Evolutionary conservation across 2,113 vertebrate genomes (phyloP).

Genomic region (Perca fluviatilis): DNA sequence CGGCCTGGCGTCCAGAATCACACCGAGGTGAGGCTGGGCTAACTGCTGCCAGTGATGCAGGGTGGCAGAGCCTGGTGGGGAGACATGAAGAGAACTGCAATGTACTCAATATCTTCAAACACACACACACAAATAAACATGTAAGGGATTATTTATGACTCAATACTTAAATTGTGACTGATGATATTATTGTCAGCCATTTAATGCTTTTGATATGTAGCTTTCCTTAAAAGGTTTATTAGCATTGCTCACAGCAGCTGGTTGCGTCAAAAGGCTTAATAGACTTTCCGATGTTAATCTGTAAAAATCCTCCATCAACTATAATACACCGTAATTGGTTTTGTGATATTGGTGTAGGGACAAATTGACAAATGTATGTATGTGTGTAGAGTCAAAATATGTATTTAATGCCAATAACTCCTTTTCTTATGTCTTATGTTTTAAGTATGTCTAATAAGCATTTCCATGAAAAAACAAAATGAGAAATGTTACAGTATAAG

Average conservation of each 20-base stretch:
- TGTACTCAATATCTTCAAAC: not conserved
- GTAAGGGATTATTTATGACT: not conserved
- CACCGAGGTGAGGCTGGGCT: constrained; percentile 97
- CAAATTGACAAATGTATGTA: not conserved
- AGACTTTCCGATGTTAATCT: not conserved
- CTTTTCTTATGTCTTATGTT: not conserved
- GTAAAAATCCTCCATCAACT: not conserved
- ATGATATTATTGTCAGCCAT: not conserved
- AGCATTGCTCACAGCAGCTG: not conserved
- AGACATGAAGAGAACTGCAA: constrained; percentile 11
- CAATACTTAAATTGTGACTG: not conserved
- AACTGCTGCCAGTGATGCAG: constrained; percentile 99
- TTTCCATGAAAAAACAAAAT: not conserved
- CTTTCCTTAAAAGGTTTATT: not conserved
- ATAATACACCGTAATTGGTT: not conserved
- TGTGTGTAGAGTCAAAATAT: not conserved
- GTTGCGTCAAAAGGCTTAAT: not conserved
- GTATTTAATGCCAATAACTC: not conserved
- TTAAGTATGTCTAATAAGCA: not conserved
- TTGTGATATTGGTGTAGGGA: not conserved
- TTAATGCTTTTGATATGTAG: not conserved
- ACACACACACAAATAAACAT: not conserved
- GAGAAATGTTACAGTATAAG: not conserved
- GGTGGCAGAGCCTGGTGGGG: constrained; percentile 92
- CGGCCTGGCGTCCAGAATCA: constrained; percentile 94